Percentiles rank a stretch among this genome's conserved stretches.
Evolutionary conservation across 2,888 invertebrate species (phyloP).

Genomic region (Drosophila limbata): DNA sequence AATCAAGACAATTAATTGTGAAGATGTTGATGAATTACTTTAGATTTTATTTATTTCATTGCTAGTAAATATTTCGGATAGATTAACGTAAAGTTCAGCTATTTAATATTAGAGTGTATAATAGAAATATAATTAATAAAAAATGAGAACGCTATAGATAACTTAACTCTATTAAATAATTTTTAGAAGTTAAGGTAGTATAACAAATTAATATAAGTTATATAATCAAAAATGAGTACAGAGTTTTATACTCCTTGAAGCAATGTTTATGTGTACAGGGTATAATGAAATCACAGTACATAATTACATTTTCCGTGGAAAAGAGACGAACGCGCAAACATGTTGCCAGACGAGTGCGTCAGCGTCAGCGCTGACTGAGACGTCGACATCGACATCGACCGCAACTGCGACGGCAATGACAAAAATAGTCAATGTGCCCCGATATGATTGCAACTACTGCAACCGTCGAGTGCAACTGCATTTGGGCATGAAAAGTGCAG

Average conservation of each 20-base stretch:
- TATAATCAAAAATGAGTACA: background rate
- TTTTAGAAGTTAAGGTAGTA: too few species aligned
- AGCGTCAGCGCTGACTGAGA: slow-evolving; percentile 14
- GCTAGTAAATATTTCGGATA: background rate
- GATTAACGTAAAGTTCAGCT: background rate
- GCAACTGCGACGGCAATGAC: slow-evolving; percentile 42
- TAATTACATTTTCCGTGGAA: slow-evolving; percentile 69
- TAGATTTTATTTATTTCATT: background rate
- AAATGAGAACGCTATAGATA: background rate
- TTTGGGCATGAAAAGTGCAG: slow-evolving; percentile 72
- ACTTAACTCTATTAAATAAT: too few species aligned
- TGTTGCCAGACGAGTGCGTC: slow-evolving; percentile 65
- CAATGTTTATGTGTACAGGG: slow-evolving; percentile 13
- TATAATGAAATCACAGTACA: slow-evolving; percentile 59
- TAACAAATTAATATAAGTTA: background rate
- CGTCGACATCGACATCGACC: slow-evolving; percentile 6
- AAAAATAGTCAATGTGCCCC: slow-evolving; percentile 67
- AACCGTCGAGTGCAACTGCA: slow-evolving; percentile 52
- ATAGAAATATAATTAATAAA: background rate
- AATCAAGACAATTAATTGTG: background rate
- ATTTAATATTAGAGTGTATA: background rate
- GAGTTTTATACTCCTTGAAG: background rate
- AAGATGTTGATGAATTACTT: background rate
- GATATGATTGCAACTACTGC: slow-evolving; percentile 33
- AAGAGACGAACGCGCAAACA: slow-evolving; percentile 66